phyloP scores from a whole-genome alignment of 2,888 invertebrate genomes.

The Drosophila peninsularis region DNA sequence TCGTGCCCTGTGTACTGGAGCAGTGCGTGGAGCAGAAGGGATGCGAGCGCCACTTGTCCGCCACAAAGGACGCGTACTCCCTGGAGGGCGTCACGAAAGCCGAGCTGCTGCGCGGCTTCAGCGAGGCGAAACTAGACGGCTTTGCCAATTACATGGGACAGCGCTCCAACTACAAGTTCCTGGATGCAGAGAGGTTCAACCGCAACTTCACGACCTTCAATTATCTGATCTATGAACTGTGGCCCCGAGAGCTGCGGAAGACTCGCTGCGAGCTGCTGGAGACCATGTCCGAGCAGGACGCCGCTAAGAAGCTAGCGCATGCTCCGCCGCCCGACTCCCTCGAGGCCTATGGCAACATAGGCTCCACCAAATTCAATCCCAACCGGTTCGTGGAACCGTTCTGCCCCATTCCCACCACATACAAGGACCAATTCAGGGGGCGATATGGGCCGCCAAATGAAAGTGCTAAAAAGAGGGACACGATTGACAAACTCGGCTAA shows the following conservation, averaged over 20 bases:
- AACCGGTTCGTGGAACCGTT: neutral
- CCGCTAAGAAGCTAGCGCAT: neutral
- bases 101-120: constrained; percentile 4
- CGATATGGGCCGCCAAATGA: neutral
- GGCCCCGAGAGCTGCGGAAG: constrained; percentile 29
- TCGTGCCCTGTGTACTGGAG: constrained; percentile 31
- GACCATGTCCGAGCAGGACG: neutral
- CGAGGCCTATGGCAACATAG: constrained; percentile 38
- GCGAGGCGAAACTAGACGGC: neutral
- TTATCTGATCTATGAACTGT: constrained; percentile 35
- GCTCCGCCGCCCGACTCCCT: constrained; percentile 22
- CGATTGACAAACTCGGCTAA: constrained; percentile 18
- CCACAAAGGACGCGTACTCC: constrained; percentile 29
- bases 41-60: constrained; percentile 31
- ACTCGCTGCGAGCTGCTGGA: neutral
- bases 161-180: constrained; percentile 1
- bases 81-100: neutral
- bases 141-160: constrained; percentile 14
- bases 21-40: neutral
- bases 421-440: constrained; percentile 6
- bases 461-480: constrained; percentile 16
- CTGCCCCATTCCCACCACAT: constrained; percentile 30
- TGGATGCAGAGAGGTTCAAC: constrained; percentile 35
- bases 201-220: constrained; percentile 46
- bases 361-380: neutral